Evolutionary conservation across 2,888 invertebrate species (phyloP), one percentile per base, ranked within the genome.

Genomic region (Agelastica alni): DNA sequence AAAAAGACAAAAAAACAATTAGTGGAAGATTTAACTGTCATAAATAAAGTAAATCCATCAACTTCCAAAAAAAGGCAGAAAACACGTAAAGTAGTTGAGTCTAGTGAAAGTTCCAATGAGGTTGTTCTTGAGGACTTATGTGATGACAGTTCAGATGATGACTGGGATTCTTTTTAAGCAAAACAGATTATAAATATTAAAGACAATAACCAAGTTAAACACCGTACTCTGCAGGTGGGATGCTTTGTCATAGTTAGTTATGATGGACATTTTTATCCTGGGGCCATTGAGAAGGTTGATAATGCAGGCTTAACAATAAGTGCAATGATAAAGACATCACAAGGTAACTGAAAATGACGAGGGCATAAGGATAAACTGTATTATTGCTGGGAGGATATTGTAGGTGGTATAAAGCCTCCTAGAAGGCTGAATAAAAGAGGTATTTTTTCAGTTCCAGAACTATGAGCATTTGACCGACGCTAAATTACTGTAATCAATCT

Each of bases 331-430:
- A 39, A 39, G 22, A 39, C 39, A 18, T 10, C 22, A 39, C 39
- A 18, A 10, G 22, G 18, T n/a, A 39, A 39, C 39, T 39, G 39
- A 18, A 39, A 20, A 39, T 39, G 39, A 18, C 39, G 17, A 12
- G 12, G 18, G 18, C 20, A 9, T 39, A 39, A 39, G 39, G 39
- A 39, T 39, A 18, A 22, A 39, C 20, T 39, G 5, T 22, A 39
- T 39, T 39, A 39, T 39, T 39, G 39, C 39, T 39, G 39, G 39
- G 17, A 20, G 39, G 39, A 39, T 18, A 39, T 36, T 36, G 16
- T 36, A 36, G 36, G 16, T 36, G 36, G 9, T n/a, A 36, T 36
- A 17, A 36, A 16, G 36, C 36, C 36, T 36, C 36, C 14, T 16
- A 14, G 9, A 36, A 18, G 17, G 7, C 36, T 36, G 36, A 36